Evolutionary conservation across 2,113 vertebrate species (phyloP).

Genomic region (Protobothrops flavoviridis): DNA sequence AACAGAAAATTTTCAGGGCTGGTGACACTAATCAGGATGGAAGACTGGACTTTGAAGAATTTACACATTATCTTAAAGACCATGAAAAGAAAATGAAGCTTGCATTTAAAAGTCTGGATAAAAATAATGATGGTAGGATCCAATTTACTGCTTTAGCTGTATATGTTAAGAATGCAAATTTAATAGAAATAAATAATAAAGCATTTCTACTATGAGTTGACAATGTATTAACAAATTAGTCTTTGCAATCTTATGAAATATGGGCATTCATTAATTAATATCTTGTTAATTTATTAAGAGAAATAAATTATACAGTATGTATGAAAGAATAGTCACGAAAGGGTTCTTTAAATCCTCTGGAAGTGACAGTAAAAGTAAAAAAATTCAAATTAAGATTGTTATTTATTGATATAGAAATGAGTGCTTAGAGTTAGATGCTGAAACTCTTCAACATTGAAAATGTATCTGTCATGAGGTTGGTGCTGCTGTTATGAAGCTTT

Average conservation of each 20-base stretch:
- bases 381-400: not conserved
- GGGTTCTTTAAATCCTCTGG: not conserved
- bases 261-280: not conserved
- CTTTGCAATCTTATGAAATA: not conserved
- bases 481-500: not conserved
- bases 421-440: not conserved
- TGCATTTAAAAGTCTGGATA: conserved; percentile 94
- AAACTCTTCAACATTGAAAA: not conserved
- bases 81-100: conserved; percentile 95
- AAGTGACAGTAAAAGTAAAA: not conserved
- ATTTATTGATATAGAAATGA: not conserved
- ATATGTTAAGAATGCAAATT: not conserved
- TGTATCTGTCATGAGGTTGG: not conserved
- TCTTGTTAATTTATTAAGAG: not conserved
- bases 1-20: conserved; percentile 88
- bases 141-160: conserved; percentile 9
- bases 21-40: conserved; percentile 88
- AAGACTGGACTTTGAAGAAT: conserved; percentile 90
- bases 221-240: not conserved
- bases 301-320: not conserved
- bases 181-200: not conserved
- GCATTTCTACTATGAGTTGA: not conserved
- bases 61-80: conserved; percentile 90
- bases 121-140: conserved; percentile 88
- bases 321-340: not conserved